Base-by-base conservation (phyloP, 2,113 vertebrate species). In the Pica pica region DNA sequence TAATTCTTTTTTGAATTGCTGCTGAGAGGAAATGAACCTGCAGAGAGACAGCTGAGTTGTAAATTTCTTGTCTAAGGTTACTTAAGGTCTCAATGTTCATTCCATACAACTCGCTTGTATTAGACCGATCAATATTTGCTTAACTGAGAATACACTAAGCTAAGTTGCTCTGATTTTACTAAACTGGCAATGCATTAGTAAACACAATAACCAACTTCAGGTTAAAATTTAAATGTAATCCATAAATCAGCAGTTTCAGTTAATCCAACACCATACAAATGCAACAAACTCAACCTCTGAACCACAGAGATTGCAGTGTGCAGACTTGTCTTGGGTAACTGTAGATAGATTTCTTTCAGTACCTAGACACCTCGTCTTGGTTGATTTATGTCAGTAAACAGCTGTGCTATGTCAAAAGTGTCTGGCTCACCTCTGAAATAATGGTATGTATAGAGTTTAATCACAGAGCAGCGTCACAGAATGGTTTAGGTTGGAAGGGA, bases 11-110 rank as follows among this genome's bases (percentile, higher is more conserved):
- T 75, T 88, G 52, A 92, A 75, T 87, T 79, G 65, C 65, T 93
- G 44, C 60, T 87, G 74, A 87, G 84, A 94, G 74, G 88, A 93
- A 93, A 94, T 71, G 85, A 87, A 91, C 88, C 82, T 84, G 74
- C 52, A 59, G 60, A 57, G 50, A 77, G 26, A 84, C 9, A 63
- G 71, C 60, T 71, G 85, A 90, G 56, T 93, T 7, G 13, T 65
- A 94, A 77, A 87, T 95, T 87, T 89, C 35, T 55, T 82, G 35
- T 85, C 47, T 85, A 39, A 87, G 82, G 78, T 94, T 90, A 78
- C 60, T 82, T 84, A 50, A 75, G 78, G 88, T 93, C 87, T 89
- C 68, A 50, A 2, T 5, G 3, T 77, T 91, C 20, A 39, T 44
- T 84, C 26, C 17, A 23, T 67, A n/a, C 42, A 74, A 46, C 37